Base-by-base conservation (phyloP, 2,888 invertebrate species). In the Penaeus monodon region DNA sequence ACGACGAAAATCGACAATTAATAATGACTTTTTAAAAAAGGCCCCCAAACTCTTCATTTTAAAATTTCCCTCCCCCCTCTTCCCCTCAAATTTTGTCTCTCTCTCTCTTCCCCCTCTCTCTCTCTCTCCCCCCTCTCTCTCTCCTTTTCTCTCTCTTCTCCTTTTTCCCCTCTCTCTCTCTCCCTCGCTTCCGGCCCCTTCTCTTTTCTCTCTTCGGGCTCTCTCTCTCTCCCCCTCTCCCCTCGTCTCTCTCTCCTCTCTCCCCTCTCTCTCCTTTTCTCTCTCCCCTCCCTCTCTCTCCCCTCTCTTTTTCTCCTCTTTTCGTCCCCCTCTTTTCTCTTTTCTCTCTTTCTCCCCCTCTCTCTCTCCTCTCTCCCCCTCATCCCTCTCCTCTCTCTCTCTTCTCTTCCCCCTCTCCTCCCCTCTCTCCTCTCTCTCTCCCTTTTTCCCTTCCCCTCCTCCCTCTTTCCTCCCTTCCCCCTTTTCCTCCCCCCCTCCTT, bases 331-430 rank as follows among this genome's bases (percentile, higher is more conserved):
- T 7, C 7, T 7, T 44, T 7, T 44, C 38, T 44, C 38, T 44
- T 7, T 44, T 7, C 7, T 7, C 7, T 7, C 7, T 7, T 44
- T 44, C 12, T 14, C 1, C 38, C 1, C 76, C 44, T 2, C 20
- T 20, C 17, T 20, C 12, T 12, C 20, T 20, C 1, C 38, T 76
- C 73, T 73, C 74, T 76, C 74, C 12, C 76, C 49, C 57, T 57
- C 77, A 6, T 33, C 57, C 49, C 27, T 33, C 38, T 33, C 38
- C 73, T 73, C 73, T 73, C 73, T 73, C 73, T 73, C 73, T 73
- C 73, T 73, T 33, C 38, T 8, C 38, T 8, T 27, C 27, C 38
- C 24, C 3, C 73, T 27, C 73, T 27, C 24, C 7, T 33, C 29
- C 64, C 65, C 79, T 79, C 57, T 64, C 63, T 64, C 79, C 65